Percentiles rank a stretch among this genome's conserved stretches.
Evolutionary conservation across 2,113 vertebrate species (phyloP).

Genomic region (Eudyptes chrysolophus): DNA sequence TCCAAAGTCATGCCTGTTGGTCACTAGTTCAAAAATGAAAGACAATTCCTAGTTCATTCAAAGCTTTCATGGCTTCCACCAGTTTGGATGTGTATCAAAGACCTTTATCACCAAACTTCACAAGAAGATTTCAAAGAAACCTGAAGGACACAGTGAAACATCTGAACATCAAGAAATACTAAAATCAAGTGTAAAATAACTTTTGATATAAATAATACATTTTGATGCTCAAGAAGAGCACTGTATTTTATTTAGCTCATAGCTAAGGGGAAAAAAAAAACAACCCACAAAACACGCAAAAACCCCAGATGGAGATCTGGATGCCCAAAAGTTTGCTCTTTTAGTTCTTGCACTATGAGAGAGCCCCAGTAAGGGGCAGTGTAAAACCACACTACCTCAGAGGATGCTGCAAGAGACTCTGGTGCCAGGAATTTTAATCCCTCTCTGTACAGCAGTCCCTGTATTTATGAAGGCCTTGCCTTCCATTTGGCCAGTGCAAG

Average conservation of each 20-base stretch:
- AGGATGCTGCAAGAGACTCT: background rate
- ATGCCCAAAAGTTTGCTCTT: background rate
- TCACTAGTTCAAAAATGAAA: background rate
- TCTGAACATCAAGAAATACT: background rate
- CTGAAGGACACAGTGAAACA: background rate
- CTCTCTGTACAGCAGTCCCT: background rate
- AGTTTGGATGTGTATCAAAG: background rate
- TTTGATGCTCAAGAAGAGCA: background rate
- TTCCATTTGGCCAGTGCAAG: background rate
- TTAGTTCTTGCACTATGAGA: background rate
- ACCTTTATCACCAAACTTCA: background rate
- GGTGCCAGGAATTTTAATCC: background rate
- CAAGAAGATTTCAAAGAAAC: background rate
- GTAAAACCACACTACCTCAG: slow-evolving; percentile 4
- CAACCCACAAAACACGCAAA: background rate
- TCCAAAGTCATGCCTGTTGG: background rate
- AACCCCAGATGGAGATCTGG: background rate
- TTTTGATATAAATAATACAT: background rate
- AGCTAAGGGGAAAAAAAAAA: background rate
- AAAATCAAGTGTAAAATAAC: background rate
- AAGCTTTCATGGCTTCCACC: background rate
- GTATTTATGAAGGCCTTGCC: background rate
- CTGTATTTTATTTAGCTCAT: background rate
- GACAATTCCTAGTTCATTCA: background rate
- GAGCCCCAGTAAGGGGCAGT: slow-evolving; percentile 51